These are phyloP conservation scores for Globodera ellingtonae DNA, from an alignment of 1,140 invertebrate genomes.

Conservation along the genomic window DNA sequence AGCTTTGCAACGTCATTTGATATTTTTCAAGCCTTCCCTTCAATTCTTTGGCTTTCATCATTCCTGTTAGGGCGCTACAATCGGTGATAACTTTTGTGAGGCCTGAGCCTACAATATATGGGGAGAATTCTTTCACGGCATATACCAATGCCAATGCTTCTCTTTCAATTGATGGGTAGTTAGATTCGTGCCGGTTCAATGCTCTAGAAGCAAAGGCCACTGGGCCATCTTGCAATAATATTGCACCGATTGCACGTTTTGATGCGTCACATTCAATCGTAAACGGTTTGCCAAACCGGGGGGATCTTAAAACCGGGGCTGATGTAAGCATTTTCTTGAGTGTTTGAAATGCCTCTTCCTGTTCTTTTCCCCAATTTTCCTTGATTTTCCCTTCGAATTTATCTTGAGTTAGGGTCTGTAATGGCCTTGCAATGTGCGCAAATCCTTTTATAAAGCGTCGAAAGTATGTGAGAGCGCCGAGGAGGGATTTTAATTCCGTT, in stretches of 20 bases:
- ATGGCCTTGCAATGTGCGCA: neutral
- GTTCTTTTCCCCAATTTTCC: constrained; percentile 14
- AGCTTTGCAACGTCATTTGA: constrained; percentile 11
- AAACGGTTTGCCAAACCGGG: constrained; percentile 28
- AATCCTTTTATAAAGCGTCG: constrained; percentile 13
- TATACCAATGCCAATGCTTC: constrained; percentile 30
- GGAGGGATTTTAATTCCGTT: constrained; percentile 27
- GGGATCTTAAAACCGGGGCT: constrained; percentile 24
- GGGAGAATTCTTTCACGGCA: constrained; percentile 18
- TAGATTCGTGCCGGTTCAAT: constrained; percentile 22
- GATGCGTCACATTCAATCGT: constrained; percentile 29
- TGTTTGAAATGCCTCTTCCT: constrained; percentile 19
- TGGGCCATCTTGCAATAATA: neutral
- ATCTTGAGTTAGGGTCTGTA: too few species aligned
- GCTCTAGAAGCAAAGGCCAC: constrained; percentile 18
- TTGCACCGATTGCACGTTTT: neutral
- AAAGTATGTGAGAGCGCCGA: neutral
- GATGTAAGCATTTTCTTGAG: constrained; percentile 7
- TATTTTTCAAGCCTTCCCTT: constrained; percentile 21
- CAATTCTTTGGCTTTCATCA: constrained; percentile 3
- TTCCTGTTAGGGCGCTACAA: constrained; percentile 3
- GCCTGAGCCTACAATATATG: constrained; percentile 25
- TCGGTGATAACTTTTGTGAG: constrained; percentile 25
- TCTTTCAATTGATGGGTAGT: constrained; percentile 29
- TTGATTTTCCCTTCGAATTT: neutral